A percentile compares a stretch with the other conserved stretches of the same genome.
Conservation (phyloP, 2,888 invertebrate species). For the Bedellia somnulentella region DNA sequence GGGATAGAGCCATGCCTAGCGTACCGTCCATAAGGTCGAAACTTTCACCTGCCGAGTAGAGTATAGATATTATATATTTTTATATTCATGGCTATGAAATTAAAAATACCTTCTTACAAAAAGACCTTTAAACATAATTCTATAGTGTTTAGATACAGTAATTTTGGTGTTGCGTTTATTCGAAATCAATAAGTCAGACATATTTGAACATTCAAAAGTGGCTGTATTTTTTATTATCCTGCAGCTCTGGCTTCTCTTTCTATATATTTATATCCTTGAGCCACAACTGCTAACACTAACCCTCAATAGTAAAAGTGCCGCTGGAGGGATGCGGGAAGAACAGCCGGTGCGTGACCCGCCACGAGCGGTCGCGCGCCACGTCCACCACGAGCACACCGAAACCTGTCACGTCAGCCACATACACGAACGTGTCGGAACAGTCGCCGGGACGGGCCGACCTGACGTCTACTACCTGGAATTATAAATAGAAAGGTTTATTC, state of each 20-base stretch:
- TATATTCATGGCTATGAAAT: too few relatives aligned
- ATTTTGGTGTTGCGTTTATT: too few relatives aligned
- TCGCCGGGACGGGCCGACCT: slow-evolving; percentile 32
- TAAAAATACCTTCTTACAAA: too few relatives aligned
- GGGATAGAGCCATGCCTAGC: slow-evolving; percentile 69
- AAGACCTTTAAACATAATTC: too few relatives aligned
- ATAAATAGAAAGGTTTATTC: neutral
- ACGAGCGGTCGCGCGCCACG: slow-evolving; percentile 51
- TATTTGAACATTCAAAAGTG: too few relatives aligned
- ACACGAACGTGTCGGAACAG: slow-evolving; percentile 66
- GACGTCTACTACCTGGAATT: slow-evolving; percentile 59
- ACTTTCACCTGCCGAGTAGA: slow-evolving; percentile 50
- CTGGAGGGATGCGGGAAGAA: slow-evolving; percentile 67
- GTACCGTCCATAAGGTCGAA: slow-evolving; percentile 77
- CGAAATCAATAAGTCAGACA: too few relatives aligned
- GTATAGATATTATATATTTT: too few relatives aligned
- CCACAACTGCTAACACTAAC: slow-evolving; percentile 34
- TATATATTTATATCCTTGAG: too few relatives aligned
- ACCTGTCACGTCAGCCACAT: slow-evolving; percentile 68
- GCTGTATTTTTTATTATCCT: too few relatives aligned
- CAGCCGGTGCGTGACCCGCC: slow-evolving; percentile 64
- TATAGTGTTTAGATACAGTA: too few relatives aligned
- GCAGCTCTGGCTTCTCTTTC: neutral
- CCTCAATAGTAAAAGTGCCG: slow-evolving; percentile 65
- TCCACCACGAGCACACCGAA: slow-evolving; percentile 68